Base-by-base conservation (phyloP, 2,888 invertebrate genomes). In the Diogma glabrata region DNA sequence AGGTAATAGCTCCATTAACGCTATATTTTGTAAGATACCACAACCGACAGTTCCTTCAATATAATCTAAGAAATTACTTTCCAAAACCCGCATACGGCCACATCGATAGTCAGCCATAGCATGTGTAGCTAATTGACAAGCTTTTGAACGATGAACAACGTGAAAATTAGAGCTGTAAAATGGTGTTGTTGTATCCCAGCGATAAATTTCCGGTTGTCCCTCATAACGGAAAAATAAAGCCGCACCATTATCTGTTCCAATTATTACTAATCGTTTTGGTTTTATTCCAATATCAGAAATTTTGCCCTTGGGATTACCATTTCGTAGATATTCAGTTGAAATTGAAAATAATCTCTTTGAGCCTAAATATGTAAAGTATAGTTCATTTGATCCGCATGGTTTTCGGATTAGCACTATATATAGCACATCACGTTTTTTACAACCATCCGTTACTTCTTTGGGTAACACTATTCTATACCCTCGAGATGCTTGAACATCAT, bases 381-480 rank as follows among this genome's bases (percentile, higher is more conserved):
- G 65, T 38, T 75, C 72, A 2, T 75, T 74, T 49, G 74, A 74
- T 24, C 78, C 75, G 30, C 78, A 75, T 12, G 74, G 67, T 51
- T 75, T 74, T 10, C 76, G 77, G 1, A 79, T 71, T 2, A 86
- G 65, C 0, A 78, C 76, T 14, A 84, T 70, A 62, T 84, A 84
- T 1, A 87, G 72, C 2, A 83, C 83, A 56, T 80, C 76, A 8
- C 77, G 69, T 10, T 75, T 72, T 0, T 72, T 64, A 55, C 75
- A 72, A 1, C 75, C 77, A 1, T 64, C 62, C 0, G 70, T 64
- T 0, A 77, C 71, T 0, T 74, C 75, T 58, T 73, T 72, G 1
- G 81, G 81, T 22, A 82, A 64, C 2, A 81, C 72, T 1, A 84
- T 78, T 4, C 82, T 71, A 68, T 79, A 82, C 6, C 81, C 79